Evolutionary conservation across 2,113 vertebrate genomes (phyloP).

Genomic region (Ctenomys sociabilis): DNA sequence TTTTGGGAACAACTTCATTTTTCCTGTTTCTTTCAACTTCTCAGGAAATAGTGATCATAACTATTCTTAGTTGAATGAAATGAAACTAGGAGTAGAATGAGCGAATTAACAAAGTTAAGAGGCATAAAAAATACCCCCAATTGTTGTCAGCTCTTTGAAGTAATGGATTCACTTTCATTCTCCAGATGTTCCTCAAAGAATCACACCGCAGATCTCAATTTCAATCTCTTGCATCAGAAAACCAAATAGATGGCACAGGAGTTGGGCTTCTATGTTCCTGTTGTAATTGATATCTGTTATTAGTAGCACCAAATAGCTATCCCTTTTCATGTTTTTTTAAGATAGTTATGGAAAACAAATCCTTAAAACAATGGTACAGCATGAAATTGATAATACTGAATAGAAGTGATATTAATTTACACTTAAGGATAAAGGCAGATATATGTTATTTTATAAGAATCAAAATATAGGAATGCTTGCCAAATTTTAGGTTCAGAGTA

Average conservation of each 20-base stretch:
- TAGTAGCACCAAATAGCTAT: neutral
- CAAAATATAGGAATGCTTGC: neutral
- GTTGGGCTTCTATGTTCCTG: neutral
- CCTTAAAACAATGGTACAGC: neutral
- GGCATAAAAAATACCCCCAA: neutral
- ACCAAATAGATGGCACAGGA: neutral
- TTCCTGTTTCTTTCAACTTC: neutral
- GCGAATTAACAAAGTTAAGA: neutral
- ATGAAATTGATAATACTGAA: neutral
- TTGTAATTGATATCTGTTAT: neutral
- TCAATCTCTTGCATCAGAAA: neutral
- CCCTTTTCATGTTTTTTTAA: neutral
- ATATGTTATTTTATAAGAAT: neutral
- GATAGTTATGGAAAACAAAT: neutral
- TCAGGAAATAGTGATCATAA: neutral
- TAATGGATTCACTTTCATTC: neutral
- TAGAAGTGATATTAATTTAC: neutral
- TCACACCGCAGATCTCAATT: neutral
- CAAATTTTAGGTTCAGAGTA: neutral
- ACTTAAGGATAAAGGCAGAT: neutral
- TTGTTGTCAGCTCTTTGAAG: neutral
- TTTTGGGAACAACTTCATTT: neutral
- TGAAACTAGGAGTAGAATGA: neutral
- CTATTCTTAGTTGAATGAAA: neutral
- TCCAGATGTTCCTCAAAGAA: neutral